Base-by-base conservation (phyloP, 1,140 invertebrate genomes). In the Sesamia nonagrioides region DNA sequence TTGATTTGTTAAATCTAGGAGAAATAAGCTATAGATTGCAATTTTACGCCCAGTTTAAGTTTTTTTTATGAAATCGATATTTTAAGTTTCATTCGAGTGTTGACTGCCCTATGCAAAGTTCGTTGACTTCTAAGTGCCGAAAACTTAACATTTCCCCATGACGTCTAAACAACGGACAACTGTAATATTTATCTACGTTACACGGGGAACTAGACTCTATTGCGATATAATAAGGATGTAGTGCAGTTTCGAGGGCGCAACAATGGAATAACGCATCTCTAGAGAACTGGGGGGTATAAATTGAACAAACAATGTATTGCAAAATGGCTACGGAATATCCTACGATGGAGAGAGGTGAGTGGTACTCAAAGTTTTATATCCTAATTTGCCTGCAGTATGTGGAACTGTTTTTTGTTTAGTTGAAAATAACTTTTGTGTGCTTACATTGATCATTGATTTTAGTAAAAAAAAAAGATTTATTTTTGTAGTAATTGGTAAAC, bases 231-330 rank as follows among this genome's bases (percentile, higher is more conserved):
- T 77, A 77, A 66, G 74, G 61, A 11, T 54, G 0, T 45, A 11
- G 58, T 50, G 35, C 50, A 37, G 11, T 68, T 58, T 15, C 9
- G 15, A 33, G 78, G 52, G 69, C 77, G 68, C 76, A 72, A 73
- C 58, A 78, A 83, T 69, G 58, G 21, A 61, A 35, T 77, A 77
- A 76, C 77, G 73, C 78, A 79, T 83, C 87, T 86, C 86, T 83
- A 56, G 87, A 86, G 85, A 79, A 54, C 75, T 60, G 48, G 85
- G 78, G 84, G 83, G 83, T 83, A 87, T 86, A 89, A 89, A 89
- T 89, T 91, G 89, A 86, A 84, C 88, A 91, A 90, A 91, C 89
- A 90, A 88, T 90, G 86, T 91, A 88, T 87, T 87, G 88, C 86
- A 86, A 88, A 91, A 91, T 91, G 88, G 87, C 85, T 80, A 80